Evolutionary conservation across 2,888 invertebrate species (phyloP), one percentile per base, ranked within the genome.

Genomic region (Tridacna gigas): DNA sequence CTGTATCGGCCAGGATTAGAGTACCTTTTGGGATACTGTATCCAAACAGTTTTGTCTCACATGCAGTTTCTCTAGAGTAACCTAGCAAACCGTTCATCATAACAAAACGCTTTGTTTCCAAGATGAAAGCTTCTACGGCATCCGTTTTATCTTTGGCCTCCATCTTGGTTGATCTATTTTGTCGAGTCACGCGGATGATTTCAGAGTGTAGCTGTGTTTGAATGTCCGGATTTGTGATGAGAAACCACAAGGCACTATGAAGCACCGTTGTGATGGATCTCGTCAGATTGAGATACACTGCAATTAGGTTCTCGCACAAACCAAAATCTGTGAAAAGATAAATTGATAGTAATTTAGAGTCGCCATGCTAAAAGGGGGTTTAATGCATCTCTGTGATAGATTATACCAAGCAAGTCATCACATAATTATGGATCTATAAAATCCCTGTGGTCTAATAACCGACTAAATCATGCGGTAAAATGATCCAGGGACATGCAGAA

Each of bases 1-100:
- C 74, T 3, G 77, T 26, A 56, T 78, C 77, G 13, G 78, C 78
- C 1, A 82, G 66, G 7, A 82, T 25, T 5, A 82, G 26, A 0
- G 78, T 26, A 2, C 74, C 74, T 25, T 74, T 78, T 2, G 82
- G 78, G 25, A 82, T 82, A 13, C 0, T 48, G n/a, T 67, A 74
- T 3, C 78, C 74, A 12, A 60, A 51, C 26, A 82, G 74, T 47
- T 20, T 63, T 3, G 56, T 37, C 15, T 78, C 78, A 4, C 28
- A 47, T 11, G 66, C 7, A 0, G 73, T 51, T 11, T 48, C 37
- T 22, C 71, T 26, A 18, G 73, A n/a, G 25, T 63, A 28, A 22
- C 60, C 69, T 22, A 51, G 28, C n/a, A 71, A 3, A 22, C 22
- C 37, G 37, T 48, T 26, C 60, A 69, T 47, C 26, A 51, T 65